Conservation (phyloP, 2,888 invertebrate genomes). For the Heteropelma amictum region DNA sequence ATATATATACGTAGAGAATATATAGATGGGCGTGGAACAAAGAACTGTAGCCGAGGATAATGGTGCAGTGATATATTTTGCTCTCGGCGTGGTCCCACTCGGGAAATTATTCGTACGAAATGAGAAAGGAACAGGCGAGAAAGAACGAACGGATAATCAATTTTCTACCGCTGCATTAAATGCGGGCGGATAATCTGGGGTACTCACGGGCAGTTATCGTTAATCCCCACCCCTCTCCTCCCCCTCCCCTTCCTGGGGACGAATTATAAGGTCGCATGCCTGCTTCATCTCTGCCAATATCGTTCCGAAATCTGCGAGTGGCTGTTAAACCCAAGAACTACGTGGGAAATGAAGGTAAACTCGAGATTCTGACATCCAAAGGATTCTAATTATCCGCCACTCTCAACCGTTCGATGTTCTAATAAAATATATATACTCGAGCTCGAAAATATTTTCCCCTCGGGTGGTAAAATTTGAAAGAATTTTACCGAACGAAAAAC, state of each 20-base stretch:
- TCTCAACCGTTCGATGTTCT: background rate
- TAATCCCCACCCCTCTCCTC: conserved; percentile 1
- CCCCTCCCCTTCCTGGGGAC: conserved; percentile 6
- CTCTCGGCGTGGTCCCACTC: background rate
- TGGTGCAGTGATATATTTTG: no score
- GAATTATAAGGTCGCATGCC: conserved; percentile 12
- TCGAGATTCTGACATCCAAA: background rate
- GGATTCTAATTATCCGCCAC: no score
- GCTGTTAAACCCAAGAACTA: conserved; percentile 7
- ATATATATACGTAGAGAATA: no score
- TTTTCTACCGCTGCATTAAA: conserved; percentile 58
- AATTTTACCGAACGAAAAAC: no score
- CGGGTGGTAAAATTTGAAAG: no score
- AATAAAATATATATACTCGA: no score
- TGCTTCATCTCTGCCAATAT: conserved; percentile 22
- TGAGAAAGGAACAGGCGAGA: background rate
- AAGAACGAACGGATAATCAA: conserved; percentile 43
- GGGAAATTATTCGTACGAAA: background rate
- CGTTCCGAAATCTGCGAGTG: conserved; percentile 10
- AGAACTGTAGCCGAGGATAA: no score
- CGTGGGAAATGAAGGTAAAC: conserved; percentile 7
- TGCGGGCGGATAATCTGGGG: conserved; percentile 1
- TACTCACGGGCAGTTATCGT: no score
- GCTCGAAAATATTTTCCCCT: no score
- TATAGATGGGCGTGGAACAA: no score